Evolutionary conservation across 30 jellyfish, hydroid and myxozoan species (phyloP), one percentile per base, ranked within the genome.

Genomic region (Kudoa iwatai): DNA sequence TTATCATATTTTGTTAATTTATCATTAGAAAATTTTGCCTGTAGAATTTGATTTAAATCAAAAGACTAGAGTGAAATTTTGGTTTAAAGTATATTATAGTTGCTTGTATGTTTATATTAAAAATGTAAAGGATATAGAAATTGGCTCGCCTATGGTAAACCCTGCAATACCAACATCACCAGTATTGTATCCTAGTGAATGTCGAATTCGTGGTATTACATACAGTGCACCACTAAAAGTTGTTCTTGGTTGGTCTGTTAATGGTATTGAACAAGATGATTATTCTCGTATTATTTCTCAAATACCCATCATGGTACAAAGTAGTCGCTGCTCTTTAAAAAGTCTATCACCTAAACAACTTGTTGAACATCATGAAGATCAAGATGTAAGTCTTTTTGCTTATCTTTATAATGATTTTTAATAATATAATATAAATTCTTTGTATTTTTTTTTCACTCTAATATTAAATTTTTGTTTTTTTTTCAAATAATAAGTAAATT

Each of bases 281-380:
- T 58, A 48, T 19, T 28, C 71, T 21, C 56, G 51, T 39, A 50
- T 54, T 1, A 42, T 71, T 41, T 74, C 62, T 7, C 64, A 45
- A 34, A 64, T 71, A 10, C 92, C 92, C 15, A 33, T 71, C n/a
- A 71, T 71, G 92, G 88, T 71, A 21, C 59, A 71, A 64, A 83
- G 56, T 28, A 17, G 14, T 17, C 25, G 28, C 7, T 69, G 92
- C 43, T 61, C 84, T 4, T 40, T 69, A 24, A 52, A 62, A 22
- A 61, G 54, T 13, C 43, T 59, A 30, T 25, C 87, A 4, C 86
- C 86, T 17, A 53, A 53, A 16, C 62, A 51, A 33, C 48, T 69
- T 23, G 54, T 69, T 1, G 40, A 44, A 44, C 60, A 51, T 19
- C 92, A 69, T 25, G 92, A 69, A 42, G 92, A 69, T 24, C 86